These are phyloP conservation scores for Noctua janthina DNA, from an alignment of 2,888 invertebrate genomes.

Conservation along the genomic window DNA sequence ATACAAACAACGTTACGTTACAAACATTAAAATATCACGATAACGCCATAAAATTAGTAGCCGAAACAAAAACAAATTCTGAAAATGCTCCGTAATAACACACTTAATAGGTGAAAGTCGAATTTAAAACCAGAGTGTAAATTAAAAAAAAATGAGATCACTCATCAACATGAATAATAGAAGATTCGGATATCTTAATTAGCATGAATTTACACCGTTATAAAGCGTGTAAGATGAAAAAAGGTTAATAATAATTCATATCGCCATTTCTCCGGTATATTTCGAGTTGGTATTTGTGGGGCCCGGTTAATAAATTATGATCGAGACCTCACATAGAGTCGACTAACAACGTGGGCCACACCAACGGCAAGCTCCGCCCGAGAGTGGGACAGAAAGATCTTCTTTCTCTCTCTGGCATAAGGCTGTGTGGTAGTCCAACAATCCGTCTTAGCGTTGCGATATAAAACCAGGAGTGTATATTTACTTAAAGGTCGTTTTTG, in stretches of 20 bases:
- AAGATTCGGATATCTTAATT: conserved; percentile 81
- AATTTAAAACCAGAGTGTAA: conserved; percentile 63
- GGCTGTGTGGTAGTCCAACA: conserved; percentile 56
- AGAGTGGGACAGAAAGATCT: conserved; percentile 70
- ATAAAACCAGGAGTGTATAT: conserved; percentile 66
- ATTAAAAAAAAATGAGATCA: conserved; percentile 70
- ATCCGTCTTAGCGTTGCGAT: conserved; percentile 61
- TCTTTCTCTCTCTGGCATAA: conserved; percentile 54
- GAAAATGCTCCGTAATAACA: conserved; percentile 72
- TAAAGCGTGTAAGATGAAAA: conserved; percentile 68
- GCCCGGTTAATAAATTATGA: conserved; percentile 87
- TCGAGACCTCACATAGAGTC: conserved; percentile 87
- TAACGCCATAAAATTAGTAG: conserved; percentile 77
- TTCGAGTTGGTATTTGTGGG: conserved; percentile 84
- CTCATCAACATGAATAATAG: conserved; percentile 75
- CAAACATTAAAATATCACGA: conserved; percentile 76
- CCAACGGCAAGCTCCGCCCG: conserved; percentile 82
- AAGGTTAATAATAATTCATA: conserved; percentile 80
- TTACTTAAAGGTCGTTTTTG: conserved; percentile 69
- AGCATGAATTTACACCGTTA: conserved; percentile 79
- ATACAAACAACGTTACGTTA: conserved; percentile 62
- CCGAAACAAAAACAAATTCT: conserved; percentile 75
- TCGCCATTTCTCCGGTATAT: conserved; percentile 78
- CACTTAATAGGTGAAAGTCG: conserved; percentile 70
- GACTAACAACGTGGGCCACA: conserved; percentile 84